These are phyloP conservation scores for mouse (Mus musculus) DNA, from an alignment of 2,113 vertebrate genomes.

Conservation along the genomic window GRCm39 chr3:97071501-97072000, in stretches of 20 bases:
- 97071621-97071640: neutral
- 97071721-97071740: neutral
- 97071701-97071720: neutral
- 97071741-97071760: neutral
- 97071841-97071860: neutral
- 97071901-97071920: neutral
- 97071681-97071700: neutral
- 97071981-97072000: neutral
- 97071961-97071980: neutral
- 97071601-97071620: neutral
- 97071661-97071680: neutral
- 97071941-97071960: constrained; percentile 12
- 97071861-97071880: neutral
- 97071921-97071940: neutral
- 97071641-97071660: neutral
- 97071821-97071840: constrained; percentile 14
- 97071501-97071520: neutral
- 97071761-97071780: neutral
- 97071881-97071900: neutral
- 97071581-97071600: neutral
- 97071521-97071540: neutral
- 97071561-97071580: neutral
- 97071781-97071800: neutral
- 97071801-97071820: neutral
- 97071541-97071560: neutral